Evolutionary conservation across 2,888 invertebrate genomes (phyloP).

Genomic region (Eupithecia exiguata): DNA sequence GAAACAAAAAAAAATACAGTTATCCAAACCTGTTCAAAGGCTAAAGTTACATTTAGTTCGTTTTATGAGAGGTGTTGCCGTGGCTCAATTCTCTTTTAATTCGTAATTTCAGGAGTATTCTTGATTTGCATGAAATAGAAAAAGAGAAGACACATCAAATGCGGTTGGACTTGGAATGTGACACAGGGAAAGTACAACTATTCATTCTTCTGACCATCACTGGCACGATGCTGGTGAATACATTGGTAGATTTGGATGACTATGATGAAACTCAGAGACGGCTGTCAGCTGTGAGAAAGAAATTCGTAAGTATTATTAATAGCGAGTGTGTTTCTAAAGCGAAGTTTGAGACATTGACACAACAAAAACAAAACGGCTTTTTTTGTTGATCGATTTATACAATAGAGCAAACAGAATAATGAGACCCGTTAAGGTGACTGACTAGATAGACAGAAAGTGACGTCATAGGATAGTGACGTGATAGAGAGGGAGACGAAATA

Average conservation of each 20-base stretch:
- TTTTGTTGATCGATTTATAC: too few relatives aligned
- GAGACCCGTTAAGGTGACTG: too few relatives aligned
- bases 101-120: constrained; percentile 81
- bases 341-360: too few relatives aligned
- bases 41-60: too few relatives aligned
- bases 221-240: constrained; percentile 93
- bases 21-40: too few relatives aligned
- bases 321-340: not conserved
- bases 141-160: constrained; percentile 95
- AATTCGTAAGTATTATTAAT: constrained; percentile 84
- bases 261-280: constrained; percentile 89
- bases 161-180: constrained; percentile 92
- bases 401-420: too few relatives aligned
- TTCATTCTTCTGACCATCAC: constrained; percentile 95
- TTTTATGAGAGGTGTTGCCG: too few relatives aligned
- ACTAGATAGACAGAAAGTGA: too few relatives aligned
- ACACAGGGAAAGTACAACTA: constrained; percentile 86
- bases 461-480: too few relatives aligned
- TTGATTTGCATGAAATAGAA: constrained; percentile 91
- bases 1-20: too few relatives aligned
- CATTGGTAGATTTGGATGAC: constrained; percentile 92
- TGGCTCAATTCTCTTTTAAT: not conserved
- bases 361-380: too few relatives aligned
- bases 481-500: too few relatives aligned
- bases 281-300: constrained; percentile 75